A percentile compares a stretch with the other conserved stretches of the same genome.
Evolutionary conservation across 2,113 vertebrate species (phyloP).

Genomic region (Pelecanoides urinatrix): DNA sequence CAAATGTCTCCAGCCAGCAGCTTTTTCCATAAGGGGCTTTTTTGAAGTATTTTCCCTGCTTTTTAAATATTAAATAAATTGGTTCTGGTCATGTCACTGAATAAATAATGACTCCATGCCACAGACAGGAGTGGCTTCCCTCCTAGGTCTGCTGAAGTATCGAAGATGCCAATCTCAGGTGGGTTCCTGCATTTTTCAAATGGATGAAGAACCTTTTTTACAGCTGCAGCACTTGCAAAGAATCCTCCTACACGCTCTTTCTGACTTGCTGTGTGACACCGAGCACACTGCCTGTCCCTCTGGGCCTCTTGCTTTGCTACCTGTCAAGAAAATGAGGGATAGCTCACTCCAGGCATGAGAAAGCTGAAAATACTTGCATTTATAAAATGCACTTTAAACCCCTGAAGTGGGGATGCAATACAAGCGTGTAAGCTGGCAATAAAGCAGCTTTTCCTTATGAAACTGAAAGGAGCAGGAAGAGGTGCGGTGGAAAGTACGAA

Average conservation of each 20-base stretch:
- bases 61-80: not conserved
- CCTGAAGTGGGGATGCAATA: not conserved
- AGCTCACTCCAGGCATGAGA: not conserved
- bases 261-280: not conserved
- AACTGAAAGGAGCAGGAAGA: not conserved
- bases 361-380: not conserved
- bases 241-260: not conserved
- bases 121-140: not conserved
- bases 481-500: not conserved
- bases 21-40: not conserved
- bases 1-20: not conserved
- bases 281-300: fast-evolving
- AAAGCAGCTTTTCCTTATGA: not conserved
- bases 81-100: not conserved
- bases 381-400: not conserved
- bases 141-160: not conserved
- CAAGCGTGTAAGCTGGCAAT: fast-evolving
- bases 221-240: not conserved
- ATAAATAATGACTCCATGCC: not conserved
- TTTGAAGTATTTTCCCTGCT: not conserved
- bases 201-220: not conserved
- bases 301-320: not conserved
- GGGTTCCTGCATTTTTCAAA: not conserved
- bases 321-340: not conserved
- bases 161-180: not conserved